A percentile compares a stretch with the other conserved stretches of the same genome.
phyloP scores from a whole-genome alignment of 1,140 invertebrate genomes.

The Drosophila melanica region DNA sequence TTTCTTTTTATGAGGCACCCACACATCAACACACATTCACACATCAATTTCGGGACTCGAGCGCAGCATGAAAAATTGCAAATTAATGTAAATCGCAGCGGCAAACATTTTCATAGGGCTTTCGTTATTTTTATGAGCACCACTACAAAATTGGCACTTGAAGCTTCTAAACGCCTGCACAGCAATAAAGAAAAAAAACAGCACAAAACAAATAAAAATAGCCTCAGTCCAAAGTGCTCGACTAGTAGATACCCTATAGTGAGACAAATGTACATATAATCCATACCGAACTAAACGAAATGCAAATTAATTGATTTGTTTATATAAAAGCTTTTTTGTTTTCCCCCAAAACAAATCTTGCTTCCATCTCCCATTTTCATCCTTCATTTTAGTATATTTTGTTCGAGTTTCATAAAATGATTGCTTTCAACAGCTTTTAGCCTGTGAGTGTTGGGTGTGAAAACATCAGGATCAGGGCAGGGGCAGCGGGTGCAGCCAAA shows the following conservation, averaged over 20 bases:
- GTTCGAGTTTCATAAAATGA: too few relatives aligned
- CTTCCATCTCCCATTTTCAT: too few relatives aligned
- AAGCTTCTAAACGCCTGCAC: conserved; percentile 45
- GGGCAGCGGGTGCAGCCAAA: conserved; percentile 10
- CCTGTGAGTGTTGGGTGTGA: too few relatives aligned
- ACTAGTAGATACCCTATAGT: conserved; percentile 5
- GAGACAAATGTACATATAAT: background rate
- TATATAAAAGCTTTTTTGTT: too few relatives aligned
- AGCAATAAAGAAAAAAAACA: conserved; percentile 10
- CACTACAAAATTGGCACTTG: conserved; percentile 69
- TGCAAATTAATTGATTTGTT: too few relatives aligned
- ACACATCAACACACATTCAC: conserved; percentile 24
- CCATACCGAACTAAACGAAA: too few relatives aligned
- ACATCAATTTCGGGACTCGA: conserved; percentile 55
- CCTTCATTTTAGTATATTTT: too few relatives aligned
- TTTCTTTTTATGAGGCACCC: conserved; percentile 70
- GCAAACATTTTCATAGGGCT: conserved; percentile 50
- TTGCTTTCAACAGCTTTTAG: too few relatives aligned
- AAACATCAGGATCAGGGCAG: background rate
- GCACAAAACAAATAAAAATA: conserved; percentile 1
- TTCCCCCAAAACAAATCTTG: too few relatives aligned
- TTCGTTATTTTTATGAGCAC: conserved; percentile 70
- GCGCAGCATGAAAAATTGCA: conserved; percentile 83
- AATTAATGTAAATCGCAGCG: conserved; percentile 83
- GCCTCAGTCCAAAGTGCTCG: background rate